phyloP scores from a whole-genome alignment of 1,140 invertebrate species.

The Ganaspis sp. region DNA sequence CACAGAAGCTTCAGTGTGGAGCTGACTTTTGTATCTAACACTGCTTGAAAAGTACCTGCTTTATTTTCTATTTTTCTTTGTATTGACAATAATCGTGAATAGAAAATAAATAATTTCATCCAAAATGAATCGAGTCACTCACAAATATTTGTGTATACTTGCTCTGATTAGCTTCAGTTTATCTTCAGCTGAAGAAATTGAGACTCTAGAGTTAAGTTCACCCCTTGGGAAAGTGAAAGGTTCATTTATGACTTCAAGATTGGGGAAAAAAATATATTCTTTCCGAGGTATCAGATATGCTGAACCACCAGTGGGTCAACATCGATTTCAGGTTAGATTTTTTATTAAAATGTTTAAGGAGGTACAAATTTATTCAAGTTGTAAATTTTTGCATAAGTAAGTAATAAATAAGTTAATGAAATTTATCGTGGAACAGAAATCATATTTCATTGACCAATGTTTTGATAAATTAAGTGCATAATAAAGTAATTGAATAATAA shows the following conservation, averaged over 20 bases:
- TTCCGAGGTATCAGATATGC: conserved; percentile 82
- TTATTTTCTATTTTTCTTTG: neutral
- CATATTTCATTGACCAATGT: no score
- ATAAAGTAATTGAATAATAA: neutral
- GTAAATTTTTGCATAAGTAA: no score
- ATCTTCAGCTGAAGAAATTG: neutral
- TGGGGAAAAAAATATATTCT: conserved; percentile 77
- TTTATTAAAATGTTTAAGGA: neutral
- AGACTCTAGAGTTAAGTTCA: conserved; percentile 43
- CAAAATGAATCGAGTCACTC: neutral
- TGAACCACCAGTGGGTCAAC: conserved; percentile 77
- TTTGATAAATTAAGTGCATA: no score
- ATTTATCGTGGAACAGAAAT: no score
- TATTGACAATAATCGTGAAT: neutral
- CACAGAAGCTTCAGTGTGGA: neutral
- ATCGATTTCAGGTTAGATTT: conserved; percentile 77
- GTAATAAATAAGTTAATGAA: no score
- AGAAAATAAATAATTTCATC: neutral
- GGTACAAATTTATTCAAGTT: no score
- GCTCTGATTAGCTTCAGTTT: neutral
- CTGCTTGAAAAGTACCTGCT: neutral
- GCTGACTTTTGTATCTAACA: neutral
- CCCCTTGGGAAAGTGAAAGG: conserved; percentile 67
- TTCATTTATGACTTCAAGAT: conserved; percentile 57
- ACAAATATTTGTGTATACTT: neutral